Evolutionary conservation across 2,797 vertebrate genomes (phyloP).

Genomic region (Amblyraja radiata): DNA sequence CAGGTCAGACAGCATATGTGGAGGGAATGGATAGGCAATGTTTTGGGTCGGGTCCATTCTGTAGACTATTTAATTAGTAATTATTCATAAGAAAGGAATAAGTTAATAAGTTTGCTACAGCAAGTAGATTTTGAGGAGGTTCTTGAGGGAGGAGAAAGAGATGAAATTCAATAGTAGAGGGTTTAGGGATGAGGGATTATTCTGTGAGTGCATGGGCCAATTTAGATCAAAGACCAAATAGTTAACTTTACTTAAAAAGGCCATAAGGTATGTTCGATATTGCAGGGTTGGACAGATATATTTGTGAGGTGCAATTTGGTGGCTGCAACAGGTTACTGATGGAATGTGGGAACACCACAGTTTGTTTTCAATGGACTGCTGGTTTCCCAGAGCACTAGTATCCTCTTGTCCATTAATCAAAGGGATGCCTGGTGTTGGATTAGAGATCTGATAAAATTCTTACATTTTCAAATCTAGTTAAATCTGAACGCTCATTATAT

Average conservation of each 20-base stretch:
- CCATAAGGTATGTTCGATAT: not conserved
- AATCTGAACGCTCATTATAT: not conserved
- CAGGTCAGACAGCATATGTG: no score
- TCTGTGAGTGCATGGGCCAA: not conserved
- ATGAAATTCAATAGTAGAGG: not conserved
- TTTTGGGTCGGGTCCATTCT: no score
- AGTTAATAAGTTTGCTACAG: not conserved
- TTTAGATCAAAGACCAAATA: not conserved
- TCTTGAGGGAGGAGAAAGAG: not conserved
- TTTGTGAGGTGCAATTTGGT: not conserved
- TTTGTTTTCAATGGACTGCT: not conserved
- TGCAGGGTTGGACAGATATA: not conserved
- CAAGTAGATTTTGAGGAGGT: not conserved
- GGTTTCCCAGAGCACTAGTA: no score
- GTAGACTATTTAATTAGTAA: no score
- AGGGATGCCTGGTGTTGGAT: not conserved
- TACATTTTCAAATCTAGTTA: not conserved
- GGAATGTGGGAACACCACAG: not conserved
- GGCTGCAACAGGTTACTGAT: not conserved
- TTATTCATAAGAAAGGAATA: not conserved
- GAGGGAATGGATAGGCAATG: no score
- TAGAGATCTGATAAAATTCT: not conserved
- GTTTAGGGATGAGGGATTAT: not conserved
- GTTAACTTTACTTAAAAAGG: not conserved
- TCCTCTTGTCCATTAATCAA: no score